Evolutionary conservation across 2,888 invertebrate species (phyloP).

Genomic region (Diplazon laetatorius): DNA sequence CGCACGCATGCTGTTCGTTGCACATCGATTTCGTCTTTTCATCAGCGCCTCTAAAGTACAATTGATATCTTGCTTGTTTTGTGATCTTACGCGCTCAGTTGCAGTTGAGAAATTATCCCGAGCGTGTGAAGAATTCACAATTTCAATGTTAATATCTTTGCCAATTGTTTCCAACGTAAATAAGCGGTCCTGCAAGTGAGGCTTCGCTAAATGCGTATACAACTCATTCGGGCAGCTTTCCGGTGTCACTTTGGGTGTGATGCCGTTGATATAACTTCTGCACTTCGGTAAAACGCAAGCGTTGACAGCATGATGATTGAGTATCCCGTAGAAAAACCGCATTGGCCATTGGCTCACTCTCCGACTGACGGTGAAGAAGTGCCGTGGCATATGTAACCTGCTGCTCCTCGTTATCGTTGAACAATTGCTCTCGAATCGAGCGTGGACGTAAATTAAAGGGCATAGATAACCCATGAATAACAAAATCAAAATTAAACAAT

Average conservation of each 20-base stretch:
- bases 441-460: too few species aligned
- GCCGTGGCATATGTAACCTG: too few species aligned
- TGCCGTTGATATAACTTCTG: not conserved
- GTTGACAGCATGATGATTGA: slow-evolving; percentile 68
- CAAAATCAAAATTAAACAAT: too few species aligned
- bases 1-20: too few species aligned
- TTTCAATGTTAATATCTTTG: not conserved
- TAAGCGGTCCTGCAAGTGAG: slow-evolving; percentile 13
- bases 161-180: not conserved
- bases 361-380: slow-evolving; percentile 57
- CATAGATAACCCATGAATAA: too few species aligned
- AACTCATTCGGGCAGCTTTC: not conserved
- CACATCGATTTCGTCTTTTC: too few species aligned
- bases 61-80: too few species aligned
- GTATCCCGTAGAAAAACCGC: slow-evolving; percentile 67
- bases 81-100: not conserved
- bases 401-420: too few species aligned
- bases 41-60: too few species aligned
- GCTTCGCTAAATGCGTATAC: not conserved
- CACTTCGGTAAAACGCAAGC: slow-evolving; percentile 52
- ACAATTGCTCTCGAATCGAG: too few species aligned
- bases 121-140: not conserved
- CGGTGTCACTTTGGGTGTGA: not conserved
- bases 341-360: slow-evolving; percentile 69
- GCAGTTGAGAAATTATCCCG: not conserved